These are phyloP conservation scores for Drosophila limbata DNA, from an alignment of 2,888 invertebrate genomes.

Conservation along the genomic window DNA sequence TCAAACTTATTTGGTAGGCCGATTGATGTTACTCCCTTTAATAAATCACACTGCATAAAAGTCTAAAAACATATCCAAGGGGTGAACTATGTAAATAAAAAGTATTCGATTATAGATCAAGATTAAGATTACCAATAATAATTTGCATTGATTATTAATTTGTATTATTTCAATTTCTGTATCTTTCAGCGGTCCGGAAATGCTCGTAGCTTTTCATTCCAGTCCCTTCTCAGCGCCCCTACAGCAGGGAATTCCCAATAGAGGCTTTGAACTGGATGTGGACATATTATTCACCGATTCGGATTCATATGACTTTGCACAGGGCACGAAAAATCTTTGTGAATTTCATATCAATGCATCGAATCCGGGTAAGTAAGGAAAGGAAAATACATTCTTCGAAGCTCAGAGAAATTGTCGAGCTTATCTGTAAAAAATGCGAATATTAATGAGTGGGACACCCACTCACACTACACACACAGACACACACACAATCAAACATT, in stretches of 20 bases:
- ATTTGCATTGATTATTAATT: not conserved
- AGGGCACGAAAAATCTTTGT: conserved; percentile 86
- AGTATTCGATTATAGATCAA: no score
- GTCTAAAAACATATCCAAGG: no score
- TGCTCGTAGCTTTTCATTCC: conserved; percentile 95
- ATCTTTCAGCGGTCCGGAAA: conserved; percentile 89
- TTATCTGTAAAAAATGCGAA: conserved; percentile 24
- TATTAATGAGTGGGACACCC: conserved; percentile 39
- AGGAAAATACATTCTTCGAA: conserved; percentile 5
- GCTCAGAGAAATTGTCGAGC: conserved; percentile 11
- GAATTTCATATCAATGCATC: conserved; percentile 92
- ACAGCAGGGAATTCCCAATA: conserved; percentile 88
- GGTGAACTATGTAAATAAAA: no score
- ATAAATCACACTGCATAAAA: no score
- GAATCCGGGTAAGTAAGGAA: conserved; percentile 84
- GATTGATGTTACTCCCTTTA: no score
- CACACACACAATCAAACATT: conserved; percentile 11
- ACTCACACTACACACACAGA: not conserved
- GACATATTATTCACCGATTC: conserved; percentile 95
- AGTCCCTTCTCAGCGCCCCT: conserved; percentile 93
- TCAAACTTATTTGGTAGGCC: no score
- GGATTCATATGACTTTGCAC: conserved; percentile 93
- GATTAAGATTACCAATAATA: not conserved
- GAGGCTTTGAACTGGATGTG: conserved; percentile 94
- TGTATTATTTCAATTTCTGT: not conserved